Conservation (phyloP, 1,140 invertebrate species). For the Leptinotarsa texana region DNA sequence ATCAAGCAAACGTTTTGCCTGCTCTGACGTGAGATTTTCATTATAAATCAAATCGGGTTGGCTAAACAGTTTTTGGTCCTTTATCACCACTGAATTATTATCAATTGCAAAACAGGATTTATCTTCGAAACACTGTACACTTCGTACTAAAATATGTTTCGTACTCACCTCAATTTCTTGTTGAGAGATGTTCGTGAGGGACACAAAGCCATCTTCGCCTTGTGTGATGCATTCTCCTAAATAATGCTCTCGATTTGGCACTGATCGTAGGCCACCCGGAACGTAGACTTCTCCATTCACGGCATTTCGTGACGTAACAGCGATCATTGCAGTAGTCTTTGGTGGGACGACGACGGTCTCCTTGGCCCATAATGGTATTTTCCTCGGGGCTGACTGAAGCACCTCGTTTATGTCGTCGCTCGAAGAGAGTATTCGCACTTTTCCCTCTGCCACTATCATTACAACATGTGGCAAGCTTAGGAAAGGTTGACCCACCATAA, state of each 20-base stretch:
- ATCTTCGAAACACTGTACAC: not conserved
- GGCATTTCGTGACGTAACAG: slow-evolving; percentile 6
- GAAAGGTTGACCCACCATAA: slow-evolving; percentile 8
- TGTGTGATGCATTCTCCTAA: slow-evolving; percentile 4
- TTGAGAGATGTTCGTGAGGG: slow-evolving; percentile 4
- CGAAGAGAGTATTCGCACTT: slow-evolving; percentile 7
- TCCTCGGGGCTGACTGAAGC: not conserved
- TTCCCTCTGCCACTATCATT: slow-evolving; percentile 11
- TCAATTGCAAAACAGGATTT: not conserved
- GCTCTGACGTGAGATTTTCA: not conserved
- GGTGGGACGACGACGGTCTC: slow-evolving; percentile 5
- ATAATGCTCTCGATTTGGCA: not conserved
- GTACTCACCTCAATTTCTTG: slow-evolving; percentile 1
- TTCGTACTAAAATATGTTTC: slow-evolving; percentile 5
- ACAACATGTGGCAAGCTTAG: slow-evolving; percentile 13
- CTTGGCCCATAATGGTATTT: slow-evolving; percentile 22
- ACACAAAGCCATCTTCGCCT: not conserved
- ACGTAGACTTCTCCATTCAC: not conserved
- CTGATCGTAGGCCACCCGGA: not conserved
- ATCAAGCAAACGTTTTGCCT: slow-evolving; percentile 11
- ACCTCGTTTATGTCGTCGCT: not conserved
- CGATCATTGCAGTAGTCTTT: not conserved
- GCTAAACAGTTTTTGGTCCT: not conserved
- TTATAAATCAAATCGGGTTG: slow-evolving; percentile 7
- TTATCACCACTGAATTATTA: not conserved